Conservation (phyloP, 2,113 vertebrate species). For the Aleadryas rufinucha region DNA sequence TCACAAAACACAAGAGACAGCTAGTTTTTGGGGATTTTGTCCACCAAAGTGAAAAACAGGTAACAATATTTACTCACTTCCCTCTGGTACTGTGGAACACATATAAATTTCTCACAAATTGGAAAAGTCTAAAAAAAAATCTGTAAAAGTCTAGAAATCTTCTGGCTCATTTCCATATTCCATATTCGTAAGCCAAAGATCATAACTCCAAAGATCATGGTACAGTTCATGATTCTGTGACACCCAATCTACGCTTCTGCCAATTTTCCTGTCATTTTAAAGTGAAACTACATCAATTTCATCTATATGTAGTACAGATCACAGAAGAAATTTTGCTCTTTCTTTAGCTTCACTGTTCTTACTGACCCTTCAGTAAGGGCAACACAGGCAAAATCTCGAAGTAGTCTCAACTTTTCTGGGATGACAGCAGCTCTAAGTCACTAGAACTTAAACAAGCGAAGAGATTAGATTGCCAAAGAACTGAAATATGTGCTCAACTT, state of each 20-base stretch:
- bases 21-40: neutral
- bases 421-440: neutral
- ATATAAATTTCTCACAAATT: neutral
- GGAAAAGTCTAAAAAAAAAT: neutral
- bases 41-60: neutral
- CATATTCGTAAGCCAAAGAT: neutral
- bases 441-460: neutral
- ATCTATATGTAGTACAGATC: neutral
- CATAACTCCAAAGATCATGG: neutral
- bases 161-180: neutral
- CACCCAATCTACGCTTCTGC: neutral
- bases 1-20: neutral
- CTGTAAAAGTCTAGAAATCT: neutral
- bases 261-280: neutral
- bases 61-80: neutral
- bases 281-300: neutral
- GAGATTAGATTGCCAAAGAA: neutral
- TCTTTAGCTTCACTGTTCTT: neutral
- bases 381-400: neutral
- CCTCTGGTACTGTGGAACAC: neutral
- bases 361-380: neutral
- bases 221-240: neutral
- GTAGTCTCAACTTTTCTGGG: neutral
- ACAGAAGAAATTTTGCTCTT: neutral
- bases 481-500: neutral